A percentile compares a stretch with the other conserved stretches of the same genome.
phyloP scores from a whole-genome alignment of 2,888 invertebrate genomes.

The Meiosimyza platycephala region DNA sequence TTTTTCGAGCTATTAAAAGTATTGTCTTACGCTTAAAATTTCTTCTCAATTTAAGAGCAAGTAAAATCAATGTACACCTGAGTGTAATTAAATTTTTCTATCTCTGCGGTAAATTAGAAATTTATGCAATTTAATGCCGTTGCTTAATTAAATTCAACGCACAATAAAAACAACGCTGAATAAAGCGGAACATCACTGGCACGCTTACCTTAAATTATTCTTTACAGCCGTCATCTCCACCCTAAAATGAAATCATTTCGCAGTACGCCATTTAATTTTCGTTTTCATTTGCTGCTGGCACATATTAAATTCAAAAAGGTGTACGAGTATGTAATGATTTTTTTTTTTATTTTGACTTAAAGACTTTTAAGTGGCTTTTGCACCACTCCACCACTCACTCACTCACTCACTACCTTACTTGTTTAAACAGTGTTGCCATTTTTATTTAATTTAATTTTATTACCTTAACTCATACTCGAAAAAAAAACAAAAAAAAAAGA shows the following conservation, averaged over 20 bases:
- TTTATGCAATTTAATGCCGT: too few relatives aligned
- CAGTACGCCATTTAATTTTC: slow-evolving; percentile 7
- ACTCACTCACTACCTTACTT: too few relatives aligned
- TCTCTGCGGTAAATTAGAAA: too few relatives aligned
- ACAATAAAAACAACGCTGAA: not conserved
- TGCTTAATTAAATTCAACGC: slow-evolving; percentile 7
- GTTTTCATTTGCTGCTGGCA: slow-evolving; percentile 10
- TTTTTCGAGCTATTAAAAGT: too few relatives aligned
- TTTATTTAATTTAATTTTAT: slow-evolving; percentile 34
- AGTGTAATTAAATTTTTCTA: too few relatives aligned
- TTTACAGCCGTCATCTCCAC: not conserved
- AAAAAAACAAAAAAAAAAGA: not conserved
- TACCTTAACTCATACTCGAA: not conserved
- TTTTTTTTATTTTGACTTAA: not conserved
- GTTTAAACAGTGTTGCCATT: slow-evolving; percentile 29
- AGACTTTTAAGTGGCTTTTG: not conserved
- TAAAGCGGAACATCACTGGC: not conserved
- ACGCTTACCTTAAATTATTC: not conserved
- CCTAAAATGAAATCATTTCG: not conserved
- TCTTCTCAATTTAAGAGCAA: too few relatives aligned
- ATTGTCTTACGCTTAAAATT: too few relatives aligned
- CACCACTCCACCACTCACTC: not conserved
- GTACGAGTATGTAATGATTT: too few relatives aligned
- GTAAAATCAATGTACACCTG: too few relatives aligned
- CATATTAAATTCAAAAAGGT: slow-evolving; percentile 7